Base-by-base conservation (phyloP, 2,888 invertebrate species). In the Cyclophora punctaria region DNA sequence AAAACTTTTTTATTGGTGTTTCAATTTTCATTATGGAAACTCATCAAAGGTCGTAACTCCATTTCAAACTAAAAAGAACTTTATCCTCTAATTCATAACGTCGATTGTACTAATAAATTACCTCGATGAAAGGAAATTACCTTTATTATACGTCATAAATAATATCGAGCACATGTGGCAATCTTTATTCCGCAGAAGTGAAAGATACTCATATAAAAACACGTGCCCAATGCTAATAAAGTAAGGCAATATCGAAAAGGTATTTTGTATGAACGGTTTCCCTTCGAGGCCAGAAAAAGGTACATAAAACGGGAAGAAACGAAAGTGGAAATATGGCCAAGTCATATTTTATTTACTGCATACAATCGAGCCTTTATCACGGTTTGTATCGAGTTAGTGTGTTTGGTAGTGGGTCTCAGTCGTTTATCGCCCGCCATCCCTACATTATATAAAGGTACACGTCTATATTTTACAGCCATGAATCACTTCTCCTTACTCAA, bases 331-430 rank as follows among this genome's bases (percentile, higher is more conserved):
- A 84, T 84, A 87, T 83, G 83, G 78, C 75, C 80, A 80, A 84
- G 83, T 84, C 83, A 87, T 89, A 87, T 88, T 85, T 88, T 89
- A 88, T 89, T 88, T 88, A 87, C 87, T 85, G 81, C 82, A 83
- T 80, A 85, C 87, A 88, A 87, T 87, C 76, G 86, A 81, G 80
- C 85, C 83, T 87, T 83, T 85, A 88, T 86, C 85, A 81, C 80
- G 71, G 80, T 78, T 78, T 82, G 83, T 83, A 82, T 83, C 75
- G 75, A 76, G 79, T 84, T 78, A 78, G 74, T 80, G 74, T 77
- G 72, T 79, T 80, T 73, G 71, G 71, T 73, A 78, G 77, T 74
- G 71, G 71, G 73, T 67, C 63, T 57, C 60, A 58, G 71, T 67
- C 74, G 75, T 79, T 83, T 79, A 78, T 76, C 73, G 69, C 64